A percentile compares a stretch with the other conserved stretches of the same genome.
These are phyloP conservation scores for Caenorhabditis macrosperma DNA, from an alignment of 2,888 invertebrate species.

Conservation along the genomic window DNA sequence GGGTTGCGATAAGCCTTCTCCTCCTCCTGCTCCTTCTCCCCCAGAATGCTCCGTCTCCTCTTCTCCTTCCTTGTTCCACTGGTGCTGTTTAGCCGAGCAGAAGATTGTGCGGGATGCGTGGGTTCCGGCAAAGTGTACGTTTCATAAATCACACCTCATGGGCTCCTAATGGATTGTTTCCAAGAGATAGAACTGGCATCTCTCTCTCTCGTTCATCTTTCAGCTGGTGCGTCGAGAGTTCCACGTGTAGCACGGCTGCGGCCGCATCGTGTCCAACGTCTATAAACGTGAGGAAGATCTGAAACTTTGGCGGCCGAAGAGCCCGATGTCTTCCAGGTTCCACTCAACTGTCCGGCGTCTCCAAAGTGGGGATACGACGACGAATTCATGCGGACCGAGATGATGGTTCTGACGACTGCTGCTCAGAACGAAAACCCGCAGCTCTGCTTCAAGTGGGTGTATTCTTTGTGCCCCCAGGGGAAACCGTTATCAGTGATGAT, in stretches of 20 bases:
- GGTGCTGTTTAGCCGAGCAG: conserved; percentile 23
- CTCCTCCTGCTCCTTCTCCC: no score
- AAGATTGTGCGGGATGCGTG: conserved; percentile 33
- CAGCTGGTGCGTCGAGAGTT: background rate
- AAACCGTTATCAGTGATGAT: background rate
- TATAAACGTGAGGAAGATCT: background rate
- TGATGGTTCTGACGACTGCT: conserved; percentile 39
- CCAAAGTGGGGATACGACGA: conserved; percentile 38
- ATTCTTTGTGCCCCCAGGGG: no score
- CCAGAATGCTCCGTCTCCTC: background rate
- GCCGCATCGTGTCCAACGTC: background rate
- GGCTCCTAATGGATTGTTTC: background rate
- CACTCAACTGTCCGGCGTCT: conserved; percentile 27
- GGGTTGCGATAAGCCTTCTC: no score
- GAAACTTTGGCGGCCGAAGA: background rate
- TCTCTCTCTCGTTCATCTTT: background rate
- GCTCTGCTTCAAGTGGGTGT: conserved; percentile 46
- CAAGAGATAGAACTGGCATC: background rate
- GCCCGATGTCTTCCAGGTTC: conserved; percentile 1
- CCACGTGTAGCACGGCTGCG: background rate
- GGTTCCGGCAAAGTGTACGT: conserved; percentile 38
- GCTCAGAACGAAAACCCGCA: conserved; percentile 49
- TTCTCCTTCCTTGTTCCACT: background rate
- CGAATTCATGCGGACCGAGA: conserved; percentile 24
- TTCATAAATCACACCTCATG: conserved; percentile 32